Base-by-base conservation (phyloP, 2,888 invertebrate species). In the Hirtodrosophila trivittata region DNA sequence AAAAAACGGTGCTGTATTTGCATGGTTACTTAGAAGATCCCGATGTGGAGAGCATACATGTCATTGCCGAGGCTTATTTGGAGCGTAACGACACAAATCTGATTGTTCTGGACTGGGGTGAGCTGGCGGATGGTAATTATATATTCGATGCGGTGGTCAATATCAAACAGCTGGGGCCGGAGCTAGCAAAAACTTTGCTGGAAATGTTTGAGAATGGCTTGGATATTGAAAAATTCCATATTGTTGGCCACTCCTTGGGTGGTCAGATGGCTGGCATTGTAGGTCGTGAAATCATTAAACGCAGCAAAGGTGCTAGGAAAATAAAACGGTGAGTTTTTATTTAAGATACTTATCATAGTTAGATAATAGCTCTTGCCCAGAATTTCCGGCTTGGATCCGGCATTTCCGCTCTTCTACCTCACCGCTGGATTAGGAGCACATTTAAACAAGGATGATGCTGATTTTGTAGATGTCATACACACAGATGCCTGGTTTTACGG, bases 401-500 rank as follows among this genome's bases (percentile, higher is more conserved):
- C 93, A 7, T 93, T 93, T 83, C 93, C 93, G 26, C 91, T 91
- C 5, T 93, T 93, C 82, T 93, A 93, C 75, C 74, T 80, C 25
- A 78, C 75, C 4, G 64, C 76, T 18, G 68, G 73, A 7, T 18
- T 87, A 3, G 52, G 72, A 1, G 16, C 56, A 1, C 93, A 93
- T 69, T 87, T 93, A 8, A 91, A 76, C 32, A 91, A 91, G 1
- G 89, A 89, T 1, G 93, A 93, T 82, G 93, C 93, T 0, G 92
- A 92, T 43, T 93, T 93, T 38, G 93, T 93, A 1, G 93, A 95
- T 87, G 92, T 95, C 3, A 94, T 95, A 57, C 95, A 95, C 81
- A 94, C 95, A 0, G 94, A 94, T 72, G 93, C 93, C 0, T 93
- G 93, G 21, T 90, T 92, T 0, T 93, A 93, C 59, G 93, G 93